phyloP scores from a whole-genome alignment of 1,140 invertebrate genomes.

The Charaxes varanes region DNA sequence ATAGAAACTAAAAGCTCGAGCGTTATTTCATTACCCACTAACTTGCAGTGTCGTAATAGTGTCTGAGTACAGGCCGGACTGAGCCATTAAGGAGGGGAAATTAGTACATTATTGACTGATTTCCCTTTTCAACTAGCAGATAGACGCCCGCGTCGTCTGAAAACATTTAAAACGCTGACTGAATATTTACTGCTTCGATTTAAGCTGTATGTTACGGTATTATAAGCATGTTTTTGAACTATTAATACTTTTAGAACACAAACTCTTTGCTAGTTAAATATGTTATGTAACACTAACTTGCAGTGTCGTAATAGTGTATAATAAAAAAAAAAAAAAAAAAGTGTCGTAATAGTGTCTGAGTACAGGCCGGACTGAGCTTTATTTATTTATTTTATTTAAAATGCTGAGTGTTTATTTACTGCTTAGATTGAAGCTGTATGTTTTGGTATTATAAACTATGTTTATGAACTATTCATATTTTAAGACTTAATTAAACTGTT shows the following conservation, averaged over 20 bases:
- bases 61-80: constrained; percentile 63
- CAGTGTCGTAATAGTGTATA: no score
- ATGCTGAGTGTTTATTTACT: constrained; percentile 48
- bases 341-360: constrained; percentile 69
- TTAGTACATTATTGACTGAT: constrained; percentile 73
- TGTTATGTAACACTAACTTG: constrained; percentile 49
- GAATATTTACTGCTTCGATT: constrained; percentile 34
- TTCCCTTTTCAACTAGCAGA: constrained; percentile 69
- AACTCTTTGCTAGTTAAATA: no score
- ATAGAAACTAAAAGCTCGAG: constrained; percentile 23
- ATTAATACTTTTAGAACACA: no score
- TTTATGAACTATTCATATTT: no score
- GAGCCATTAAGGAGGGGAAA: constrained; percentile 68
- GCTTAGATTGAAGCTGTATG: constrained; percentile 3
- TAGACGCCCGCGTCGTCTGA: constrained; percentile 58
- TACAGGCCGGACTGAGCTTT: constrained; percentile 61
- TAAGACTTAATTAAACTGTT: no score
- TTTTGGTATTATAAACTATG: no score
- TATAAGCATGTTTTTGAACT: background rate
- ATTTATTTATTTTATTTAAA: constrained; percentile 64
- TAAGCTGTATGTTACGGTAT: no score
- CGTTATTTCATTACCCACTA: constrained; percentile 54
- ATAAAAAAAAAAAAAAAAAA: no score
- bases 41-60: constrained; percentile 61
- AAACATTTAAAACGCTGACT: constrained; percentile 62